Base-by-base conservation (phyloP, 1,140 invertebrate species). In the Aphelenchoides fujianensis region DNA sequence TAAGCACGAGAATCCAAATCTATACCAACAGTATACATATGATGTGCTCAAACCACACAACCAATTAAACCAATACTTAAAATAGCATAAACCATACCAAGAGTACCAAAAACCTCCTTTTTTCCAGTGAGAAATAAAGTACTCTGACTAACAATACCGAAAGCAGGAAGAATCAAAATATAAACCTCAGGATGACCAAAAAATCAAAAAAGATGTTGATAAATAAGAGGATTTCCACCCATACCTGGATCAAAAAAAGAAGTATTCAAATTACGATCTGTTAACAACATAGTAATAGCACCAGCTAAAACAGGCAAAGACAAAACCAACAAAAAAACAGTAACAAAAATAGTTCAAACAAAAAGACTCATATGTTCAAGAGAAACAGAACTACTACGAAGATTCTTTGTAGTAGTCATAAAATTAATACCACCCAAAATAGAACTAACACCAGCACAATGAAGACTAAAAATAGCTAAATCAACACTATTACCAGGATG, bases 161-260 rank as follows among this genome's bases (percentile, higher is more conserved):
- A 85, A 23, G 82, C 88, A 27, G 87, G 87, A 32, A 89, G 69
- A 85, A 89, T 88, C 77, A 89, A 79, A 89, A 91, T 90, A 86
- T 91, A 91, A 75, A 90, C 89, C 88, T 91, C 90, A 36, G 90
- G 89, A 72, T 91, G 90, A 0, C 90, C 89, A 88, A 91, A 91
- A 85, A 91, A 91, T 88, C 89, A 91, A 87, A 91, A 91, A 87
- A 91, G 86, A 84, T 91, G 90, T 88, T 91, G 90, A 77, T 89
- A 91, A 78, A 90, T 73, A 86, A 91, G 87, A 57, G 89, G 89
- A 76, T 91, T 89, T 63, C 89, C 90, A 34, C 89, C 89, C 70
- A 89, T 89, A 12, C 85, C 79, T 32, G 89, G 88, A 71, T 90
- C 88, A 88, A 90, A 90, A 84, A 91, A 90, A 23, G 88, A 88